phyloP scores from a whole-genome alignment of 1,140 invertebrate species.

The Onthophagus taurus region DNA sequence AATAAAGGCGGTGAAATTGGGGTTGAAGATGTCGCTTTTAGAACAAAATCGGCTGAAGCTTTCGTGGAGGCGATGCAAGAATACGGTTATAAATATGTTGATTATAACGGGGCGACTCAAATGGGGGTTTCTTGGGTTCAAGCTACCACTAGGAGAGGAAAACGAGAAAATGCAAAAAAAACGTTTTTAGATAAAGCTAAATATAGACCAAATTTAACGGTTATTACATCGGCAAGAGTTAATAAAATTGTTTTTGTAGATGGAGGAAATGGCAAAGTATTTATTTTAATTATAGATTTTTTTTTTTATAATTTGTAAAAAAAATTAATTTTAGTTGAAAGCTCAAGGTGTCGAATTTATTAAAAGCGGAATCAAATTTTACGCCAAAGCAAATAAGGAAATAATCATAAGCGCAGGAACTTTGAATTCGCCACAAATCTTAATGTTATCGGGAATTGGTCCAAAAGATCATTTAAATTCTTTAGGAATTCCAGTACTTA shows the following conservation, averaged over 20 bases:
- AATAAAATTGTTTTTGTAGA: slow-evolving; percentile 65
- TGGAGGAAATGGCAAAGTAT: slow-evolving; percentile 52
- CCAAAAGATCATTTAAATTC: slow-evolving; percentile 47
- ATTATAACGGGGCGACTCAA: slow-evolving; percentile 80
- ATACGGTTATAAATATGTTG: slow-evolving; percentile 57
- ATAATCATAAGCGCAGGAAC: slow-evolving; percentile 80
- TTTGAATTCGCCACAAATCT: slow-evolving; percentile 76
- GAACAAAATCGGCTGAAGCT: slow-evolving; percentile 48
- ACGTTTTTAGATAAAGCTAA: slow-evolving; percentile 75
- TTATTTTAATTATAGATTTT: too few relatives aligned
- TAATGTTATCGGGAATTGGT: slow-evolving; percentile 72
- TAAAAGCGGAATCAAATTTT: slow-evolving; percentile 54
- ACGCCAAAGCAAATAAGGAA: slow-evolving; percentile 69
- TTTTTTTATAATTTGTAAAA: too few relatives aligned
- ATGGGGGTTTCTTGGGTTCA: slow-evolving; percentile 81
- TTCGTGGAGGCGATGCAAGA: slow-evolving; percentile 63
- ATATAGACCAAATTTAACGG: slow-evolving; percentile 68
- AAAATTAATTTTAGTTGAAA: too few relatives aligned
- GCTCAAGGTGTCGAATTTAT: slow-evolving; percentile 70
- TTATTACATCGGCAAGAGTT: slow-evolving; percentile 71
- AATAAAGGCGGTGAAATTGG: slow-evolving; percentile 45
- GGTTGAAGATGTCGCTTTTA: slow-evolving; percentile 49
- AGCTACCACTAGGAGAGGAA: slow-evolving; percentile 63
- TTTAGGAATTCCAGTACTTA: slow-evolving; percentile 34
- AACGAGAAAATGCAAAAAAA: slow-evolving; percentile 77